Conservation (phyloP, 2,888 invertebrate species). For the Synanthedon vespiformis region DNA sequence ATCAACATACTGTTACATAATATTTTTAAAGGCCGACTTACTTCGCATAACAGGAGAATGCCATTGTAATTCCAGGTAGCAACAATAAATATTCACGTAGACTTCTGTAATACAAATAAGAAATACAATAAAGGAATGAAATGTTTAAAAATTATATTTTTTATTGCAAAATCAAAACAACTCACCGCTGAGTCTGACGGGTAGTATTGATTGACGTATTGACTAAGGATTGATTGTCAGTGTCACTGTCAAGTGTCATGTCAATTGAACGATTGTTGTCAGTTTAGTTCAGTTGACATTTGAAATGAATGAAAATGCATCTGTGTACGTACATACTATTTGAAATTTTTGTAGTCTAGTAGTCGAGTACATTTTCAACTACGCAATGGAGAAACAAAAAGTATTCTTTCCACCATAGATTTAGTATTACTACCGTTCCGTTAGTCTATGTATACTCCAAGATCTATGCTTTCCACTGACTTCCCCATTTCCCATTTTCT, state of each 20-base stretch:
- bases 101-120: slow-evolving; percentile 29
- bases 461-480: too few species aligned
- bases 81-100: slow-evolving; percentile 23
- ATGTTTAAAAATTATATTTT: slow-evolving; percentile 13
- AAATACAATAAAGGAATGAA: slow-evolving; percentile 16
- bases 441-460: too few species aligned
- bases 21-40: slow-evolving; percentile 29
- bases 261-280: not conserved
- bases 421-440: too few species aligned
- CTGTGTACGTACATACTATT: not conserved
- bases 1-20: slow-evolving; percentile 46
- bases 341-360: too few species aligned
- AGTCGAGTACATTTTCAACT: too few species aligned
- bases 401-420: too few species aligned
- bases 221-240: not conserved
- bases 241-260: slow-evolving; percentile 4
- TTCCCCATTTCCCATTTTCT: too few species aligned
- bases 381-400: too few species aligned
- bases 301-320: too few species aligned
- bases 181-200: slow-evolving; percentile 42
- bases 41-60: slow-evolving; percentile 49
- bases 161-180: slow-evolving; percentile 16
- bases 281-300: too few species aligned
- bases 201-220: too few species aligned
- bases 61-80: slow-evolving; percentile 27